Percentiles rank a stretch among this genome's conserved stretches.
phyloP scores from a whole-genome alignment of 2,888 invertebrate genomes.

The Pollenia labialis region DNA sequence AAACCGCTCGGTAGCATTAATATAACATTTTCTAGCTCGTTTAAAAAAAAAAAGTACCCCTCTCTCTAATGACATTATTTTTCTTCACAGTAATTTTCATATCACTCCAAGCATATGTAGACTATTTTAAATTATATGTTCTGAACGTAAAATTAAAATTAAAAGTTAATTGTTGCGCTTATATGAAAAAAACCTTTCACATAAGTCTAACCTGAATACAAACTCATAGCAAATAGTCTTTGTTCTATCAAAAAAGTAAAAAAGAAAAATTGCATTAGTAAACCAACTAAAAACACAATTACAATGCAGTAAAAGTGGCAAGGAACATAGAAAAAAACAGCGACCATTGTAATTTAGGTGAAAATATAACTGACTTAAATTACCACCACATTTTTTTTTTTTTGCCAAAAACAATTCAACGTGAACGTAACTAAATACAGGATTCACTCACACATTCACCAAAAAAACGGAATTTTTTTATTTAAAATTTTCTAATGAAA shows the following conservation, averaged over 20 bases:
- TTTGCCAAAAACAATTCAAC: slow-evolving; percentile 12
- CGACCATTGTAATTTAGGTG: slow-evolving; percentile 65
- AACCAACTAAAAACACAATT: slow-evolving; percentile 61
- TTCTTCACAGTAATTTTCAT: neutral
- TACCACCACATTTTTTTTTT: slow-evolving; percentile 48
- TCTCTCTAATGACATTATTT: slow-evolving; percentile 22
- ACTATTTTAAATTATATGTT: slow-evolving; percentile 40
- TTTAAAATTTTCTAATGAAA: slow-evolving; percentile 59
- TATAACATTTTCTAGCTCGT: too few species aligned
- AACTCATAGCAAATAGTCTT: neutral
- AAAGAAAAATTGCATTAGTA: neutral
- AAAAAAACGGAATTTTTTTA: slow-evolving; percentile 34
- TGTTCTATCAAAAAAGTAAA: slow-evolving; percentile 6
- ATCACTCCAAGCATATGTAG: slow-evolving; percentile 23
- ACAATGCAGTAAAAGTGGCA: slow-evolving; percentile 68
- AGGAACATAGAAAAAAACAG: slow-evolving; percentile 57
- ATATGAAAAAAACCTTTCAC: neutral
- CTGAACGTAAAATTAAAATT: slow-evolving; percentile 39
- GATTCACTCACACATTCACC: slow-evolving; percentile 23
- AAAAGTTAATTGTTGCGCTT: slow-evolving; percentile 51
- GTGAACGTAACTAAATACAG: slow-evolving; percentile 15
- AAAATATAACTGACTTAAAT: slow-evolving; percentile 61
- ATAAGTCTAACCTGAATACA: neutral
- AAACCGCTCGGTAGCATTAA: too few species aligned
- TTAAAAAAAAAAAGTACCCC: too few species aligned